phyloP scores from a whole-genome alignment of 2,888 invertebrate species.

The Tolmerus cingulatus region DNA sequence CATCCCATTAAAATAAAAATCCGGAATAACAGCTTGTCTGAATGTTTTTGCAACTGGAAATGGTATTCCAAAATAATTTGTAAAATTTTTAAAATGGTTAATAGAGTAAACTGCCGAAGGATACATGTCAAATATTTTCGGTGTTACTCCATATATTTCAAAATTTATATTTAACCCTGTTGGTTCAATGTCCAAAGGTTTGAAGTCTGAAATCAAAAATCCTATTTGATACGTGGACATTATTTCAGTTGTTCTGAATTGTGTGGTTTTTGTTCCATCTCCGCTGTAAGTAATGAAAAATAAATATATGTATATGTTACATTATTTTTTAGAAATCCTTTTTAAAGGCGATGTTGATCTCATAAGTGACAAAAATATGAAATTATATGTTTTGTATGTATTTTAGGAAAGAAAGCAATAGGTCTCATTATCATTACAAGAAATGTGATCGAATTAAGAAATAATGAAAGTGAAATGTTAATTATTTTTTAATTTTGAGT shows the following conservation, averaged over 20 bases:
- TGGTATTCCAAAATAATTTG: constrained; percentile 59
- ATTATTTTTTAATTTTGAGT: no score
- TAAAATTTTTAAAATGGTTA: not conserved
- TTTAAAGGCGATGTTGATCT: no score
- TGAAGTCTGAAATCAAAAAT: constrained; percentile 70
- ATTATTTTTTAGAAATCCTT: not conserved
- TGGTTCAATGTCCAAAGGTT: not conserved
- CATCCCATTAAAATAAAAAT: constrained; percentile 81
- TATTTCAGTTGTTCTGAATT: constrained; percentile 61
- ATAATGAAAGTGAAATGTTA: no score
- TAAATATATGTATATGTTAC: no score
- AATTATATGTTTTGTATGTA: no score
- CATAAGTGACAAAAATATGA: no score
- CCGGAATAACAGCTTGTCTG: constrained; percentile 74
- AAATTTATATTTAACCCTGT: not conserved
- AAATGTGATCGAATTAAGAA: no score
- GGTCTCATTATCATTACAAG: no score
- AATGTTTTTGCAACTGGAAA: constrained; percentile 66
- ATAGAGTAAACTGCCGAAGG: not conserved
- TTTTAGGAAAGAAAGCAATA: no score
- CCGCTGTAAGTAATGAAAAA: constrained; percentile 53
- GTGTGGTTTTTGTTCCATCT: constrained; percentile 39
- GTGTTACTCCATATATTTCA: not conserved
- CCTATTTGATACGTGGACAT: constrained; percentile 82
- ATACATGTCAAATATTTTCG: not conserved